Evolutionary conservation across 2,888 invertebrate genomes (phyloP).

Genomic region (Lithophane semibrunnea): DNA sequence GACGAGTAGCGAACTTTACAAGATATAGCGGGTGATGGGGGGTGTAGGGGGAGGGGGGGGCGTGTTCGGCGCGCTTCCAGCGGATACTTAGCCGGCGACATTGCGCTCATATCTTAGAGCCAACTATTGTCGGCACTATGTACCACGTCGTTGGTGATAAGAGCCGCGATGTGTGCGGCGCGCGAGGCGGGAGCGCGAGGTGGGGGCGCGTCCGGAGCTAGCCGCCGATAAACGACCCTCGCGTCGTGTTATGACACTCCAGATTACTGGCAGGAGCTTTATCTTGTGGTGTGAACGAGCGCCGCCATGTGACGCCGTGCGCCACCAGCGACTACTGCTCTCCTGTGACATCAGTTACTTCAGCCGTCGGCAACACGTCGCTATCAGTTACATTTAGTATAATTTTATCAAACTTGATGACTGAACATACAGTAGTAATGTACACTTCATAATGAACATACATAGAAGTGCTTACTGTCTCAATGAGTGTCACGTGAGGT

Average conservation of each 20-base stretch:
- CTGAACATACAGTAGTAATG: no score
- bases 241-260: slow-evolving; percentile 49
- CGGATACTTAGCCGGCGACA: slow-evolving; percentile 33
- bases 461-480: not conserved
- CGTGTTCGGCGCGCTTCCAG: not conserved
- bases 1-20: no score
- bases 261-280: slow-evolving; percentile 54
- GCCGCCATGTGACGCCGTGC: not conserved
- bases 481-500: not conserved
- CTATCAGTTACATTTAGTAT: not conserved
- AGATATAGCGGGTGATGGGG: no score
- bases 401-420: not conserved
- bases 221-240: slow-evolving; percentile 40
- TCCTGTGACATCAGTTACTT: not conserved
- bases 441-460: not conserved
- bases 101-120: slow-evolving; percentile 35
- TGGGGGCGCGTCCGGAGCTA: slow-evolving; percentile 34
- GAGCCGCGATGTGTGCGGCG: slow-evolving; percentile 18
- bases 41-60: no score
- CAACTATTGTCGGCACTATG: slow-evolving; percentile 41
- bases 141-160: slow-evolving; percentile 39
- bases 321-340: not conserved
- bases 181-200: slow-evolving; percentile 9
- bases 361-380: not conserved
- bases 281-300: slow-evolving; percentile 38